Evolutionary conservation across 2,797 vertebrate genomes (phyloP).

Genomic region (Myotis pilosus): DNA sequence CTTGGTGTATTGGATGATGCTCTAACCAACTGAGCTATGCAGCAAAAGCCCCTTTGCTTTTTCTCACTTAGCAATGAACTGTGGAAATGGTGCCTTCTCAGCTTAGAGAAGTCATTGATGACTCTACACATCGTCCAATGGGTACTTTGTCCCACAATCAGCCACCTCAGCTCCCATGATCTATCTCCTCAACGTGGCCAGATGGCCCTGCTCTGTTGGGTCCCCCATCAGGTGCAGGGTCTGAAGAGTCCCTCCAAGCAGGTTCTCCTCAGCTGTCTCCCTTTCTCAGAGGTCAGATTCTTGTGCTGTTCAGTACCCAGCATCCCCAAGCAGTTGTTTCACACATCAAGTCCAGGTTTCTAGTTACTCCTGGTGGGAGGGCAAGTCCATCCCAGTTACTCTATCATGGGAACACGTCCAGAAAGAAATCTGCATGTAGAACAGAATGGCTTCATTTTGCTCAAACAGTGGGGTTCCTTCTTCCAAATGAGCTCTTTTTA

Average conservation of each 20-base stretch:
- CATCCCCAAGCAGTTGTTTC: not conserved
- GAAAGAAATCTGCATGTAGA: not conserved
- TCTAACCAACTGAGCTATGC: too few relatives aligned
- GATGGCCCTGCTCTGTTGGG: too few relatives aligned
- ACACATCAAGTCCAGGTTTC: not conserved
- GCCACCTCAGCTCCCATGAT: not conserved
- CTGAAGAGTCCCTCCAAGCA: not conserved
- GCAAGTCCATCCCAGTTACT: not conserved
- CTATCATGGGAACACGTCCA: not conserved
- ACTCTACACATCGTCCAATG: not conserved
- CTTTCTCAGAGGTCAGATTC: not conserved
- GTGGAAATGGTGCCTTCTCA: not conserved
- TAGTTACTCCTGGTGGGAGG: not conserved
- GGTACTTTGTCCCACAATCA: not conserved
- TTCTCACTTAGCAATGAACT: not conserved
- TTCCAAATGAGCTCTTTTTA: not conserved
- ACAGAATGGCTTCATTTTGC: not conserved
- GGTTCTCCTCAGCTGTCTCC: not conserved
- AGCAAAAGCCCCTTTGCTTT: not conserved
- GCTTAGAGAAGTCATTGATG: not conserved
- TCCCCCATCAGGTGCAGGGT: accelerated
- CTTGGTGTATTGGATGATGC: too few relatives aligned
- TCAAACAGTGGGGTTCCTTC: not conserved
- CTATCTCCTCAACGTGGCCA: not conserved
- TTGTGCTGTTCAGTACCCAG: not conserved